Evolutionary conservation across 2,113 vertebrate species (phyloP).

Genomic region (Vombatus ursinus): DNA sequence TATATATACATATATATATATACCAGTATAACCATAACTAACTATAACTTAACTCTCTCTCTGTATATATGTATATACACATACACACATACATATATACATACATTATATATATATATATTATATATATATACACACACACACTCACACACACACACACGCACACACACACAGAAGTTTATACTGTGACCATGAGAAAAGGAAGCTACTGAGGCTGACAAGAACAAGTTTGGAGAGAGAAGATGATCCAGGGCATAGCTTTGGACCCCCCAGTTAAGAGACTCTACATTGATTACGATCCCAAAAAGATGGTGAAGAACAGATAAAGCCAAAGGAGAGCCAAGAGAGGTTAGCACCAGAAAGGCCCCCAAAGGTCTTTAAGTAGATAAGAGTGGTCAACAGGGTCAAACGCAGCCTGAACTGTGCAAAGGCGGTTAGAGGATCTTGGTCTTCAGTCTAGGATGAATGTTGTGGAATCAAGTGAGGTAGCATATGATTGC

Average conservation of each 20-base stretch:
- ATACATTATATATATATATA: too few relatives aligned
- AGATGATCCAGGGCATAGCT: not conserved
- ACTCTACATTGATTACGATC: not conserved
- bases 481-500: not conserved
- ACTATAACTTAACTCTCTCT: too few relatives aligned
- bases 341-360: not conserved
- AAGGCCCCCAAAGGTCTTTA: not conserved
- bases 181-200: too few relatives aligned
- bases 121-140: too few relatives aligned
- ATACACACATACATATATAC: too few relatives aligned
- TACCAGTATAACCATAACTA: too few relatives aligned
- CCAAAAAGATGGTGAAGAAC: not conserved
- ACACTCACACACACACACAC: too few relatives aligned
- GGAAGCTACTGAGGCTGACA: not conserved
- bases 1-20: too few relatives aligned
- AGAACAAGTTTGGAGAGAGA: not conserved
- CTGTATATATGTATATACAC: too few relatives aligned
- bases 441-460: not conserved
- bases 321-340: not conserved
- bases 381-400: not conserved
- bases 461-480: not conserved
- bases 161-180: too few relatives aligned
- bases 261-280: not conserved
- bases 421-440: not conserved
- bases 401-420: not conserved